Conservation (phyloP, 2,888 invertebrate species). For the Andrena haemorrhoa region DNA sequence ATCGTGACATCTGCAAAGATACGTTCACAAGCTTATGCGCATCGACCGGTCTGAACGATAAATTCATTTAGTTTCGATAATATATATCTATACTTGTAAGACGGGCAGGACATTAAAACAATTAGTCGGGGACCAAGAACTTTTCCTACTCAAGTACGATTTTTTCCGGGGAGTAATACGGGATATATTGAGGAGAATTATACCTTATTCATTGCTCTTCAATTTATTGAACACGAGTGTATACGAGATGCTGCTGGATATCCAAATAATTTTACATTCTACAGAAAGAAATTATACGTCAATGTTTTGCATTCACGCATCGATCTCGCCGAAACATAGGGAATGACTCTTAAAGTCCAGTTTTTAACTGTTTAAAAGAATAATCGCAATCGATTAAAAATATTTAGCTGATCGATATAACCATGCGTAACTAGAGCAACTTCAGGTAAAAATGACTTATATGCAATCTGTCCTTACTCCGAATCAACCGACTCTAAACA, state of each 20-base stretch:
- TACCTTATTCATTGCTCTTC: constrained; percentile 57
- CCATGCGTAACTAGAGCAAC: not conserved
- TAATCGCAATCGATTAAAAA: constrained; percentile 12
- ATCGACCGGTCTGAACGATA: not conserved
- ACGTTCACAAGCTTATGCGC: not conserved
- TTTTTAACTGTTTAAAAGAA: constrained; percentile 36
- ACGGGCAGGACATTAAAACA: too few relatives aligned
- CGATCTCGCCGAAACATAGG: constrained; percentile 30
- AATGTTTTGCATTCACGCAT: constrained; percentile 31
- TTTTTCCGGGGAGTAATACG: not conserved
- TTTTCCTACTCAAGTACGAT: not conserved
- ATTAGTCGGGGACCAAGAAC: not conserved
- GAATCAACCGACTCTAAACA: not conserved
- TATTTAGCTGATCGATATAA: not conserved
- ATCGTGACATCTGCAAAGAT: constrained; percentile 88
- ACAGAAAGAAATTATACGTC: constrained; percentile 29
- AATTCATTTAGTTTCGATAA: not conserved
- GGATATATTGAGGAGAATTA: constrained; percentile 4
- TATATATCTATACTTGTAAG: not conserved
- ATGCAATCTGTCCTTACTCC: not conserved
- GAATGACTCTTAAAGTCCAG: constrained; percentile 32
- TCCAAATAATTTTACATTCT: constrained; percentile 28
- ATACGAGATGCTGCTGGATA: constrained; percentile 18
- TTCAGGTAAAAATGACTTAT: constrained; percentile 2
- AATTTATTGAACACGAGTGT: constrained; percentile 11